Percentiles rank a stretch among this genome's conserved stretches.
These are phyloP conservation scores for Pelecanus crispus DNA, from an alignment of 2,113 vertebrate genomes.

Conservation along the genomic window DNA sequence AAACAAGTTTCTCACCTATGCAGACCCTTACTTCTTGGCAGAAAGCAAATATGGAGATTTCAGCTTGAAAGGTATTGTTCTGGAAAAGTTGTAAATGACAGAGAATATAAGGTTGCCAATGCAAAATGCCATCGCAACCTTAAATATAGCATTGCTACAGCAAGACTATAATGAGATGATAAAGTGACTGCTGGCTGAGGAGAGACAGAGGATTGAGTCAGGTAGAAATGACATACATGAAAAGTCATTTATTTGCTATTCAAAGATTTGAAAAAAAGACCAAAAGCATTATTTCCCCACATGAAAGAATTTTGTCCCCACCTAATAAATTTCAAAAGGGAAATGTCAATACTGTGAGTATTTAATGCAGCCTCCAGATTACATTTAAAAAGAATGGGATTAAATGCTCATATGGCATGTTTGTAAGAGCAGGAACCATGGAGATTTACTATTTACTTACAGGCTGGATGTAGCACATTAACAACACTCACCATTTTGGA, in stretches of 20 bases:
- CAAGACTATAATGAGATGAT: background rate
- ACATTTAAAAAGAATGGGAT: background rate
- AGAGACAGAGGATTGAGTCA: background rate
- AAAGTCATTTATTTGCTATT: conserved; percentile 30
- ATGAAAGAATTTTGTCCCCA: background rate
- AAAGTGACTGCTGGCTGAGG: background rate
- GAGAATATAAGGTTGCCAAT: background rate
- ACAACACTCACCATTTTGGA: background rate
- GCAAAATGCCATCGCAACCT: conserved; percentile 13
- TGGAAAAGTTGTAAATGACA: background rate
- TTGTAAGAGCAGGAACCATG: background rate
- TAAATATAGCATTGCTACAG: background rate
- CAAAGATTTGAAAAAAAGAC: background rate
- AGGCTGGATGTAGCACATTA: background rate
- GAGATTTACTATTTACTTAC: background rate
- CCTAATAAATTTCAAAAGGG: background rate
- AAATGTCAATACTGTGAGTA: background rate
- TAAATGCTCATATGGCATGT: background rate
- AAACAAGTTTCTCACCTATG: background rate
- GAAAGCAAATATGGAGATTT: background rate
- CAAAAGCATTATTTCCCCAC: background rate
- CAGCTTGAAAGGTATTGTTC: background rate
- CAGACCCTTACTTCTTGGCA: background rate
- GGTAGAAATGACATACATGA: conserved; percentile 1
- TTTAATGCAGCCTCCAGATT: background rate